A percentile compares a stretch with the other conserved stretches of the same genome.
These are phyloP conservation scores for Zaprionus capensis DNA, from an alignment of 1,140 invertebrate species.

Conservation along the genomic window DNA sequence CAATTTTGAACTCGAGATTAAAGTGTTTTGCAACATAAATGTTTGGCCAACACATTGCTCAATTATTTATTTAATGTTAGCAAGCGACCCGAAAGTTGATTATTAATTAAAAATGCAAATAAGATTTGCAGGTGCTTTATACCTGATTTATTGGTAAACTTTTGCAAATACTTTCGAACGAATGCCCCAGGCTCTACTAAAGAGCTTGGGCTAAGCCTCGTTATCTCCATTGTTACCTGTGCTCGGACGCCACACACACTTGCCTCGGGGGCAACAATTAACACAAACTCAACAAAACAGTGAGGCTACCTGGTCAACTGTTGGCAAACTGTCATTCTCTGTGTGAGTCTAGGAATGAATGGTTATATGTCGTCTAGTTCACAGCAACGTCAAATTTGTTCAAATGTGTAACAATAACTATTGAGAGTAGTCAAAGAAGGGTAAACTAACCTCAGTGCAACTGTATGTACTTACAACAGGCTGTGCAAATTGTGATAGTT, in stretches of 20 bases:
- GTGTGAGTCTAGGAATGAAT: too few relatives aligned
- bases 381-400: too few relatives aligned
- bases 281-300: slow-evolving; percentile 28
- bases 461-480: too few relatives aligned
- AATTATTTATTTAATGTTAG: slow-evolving; percentile 58
- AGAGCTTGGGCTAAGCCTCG: slow-evolving; percentile 18
- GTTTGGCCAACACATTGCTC: slow-evolving; percentile 33
- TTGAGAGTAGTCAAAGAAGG: too few relatives aligned
- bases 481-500: too few relatives aligned
- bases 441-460: too few relatives aligned
- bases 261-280: slow-evolving; percentile 39
- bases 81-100: slow-evolving; percentile 8
- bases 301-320: slow-evolving; percentile 10
- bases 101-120: slow-evolving; percentile 46
- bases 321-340: neutral
- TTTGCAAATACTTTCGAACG: slow-evolving; percentile 29
- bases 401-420: too few relatives aligned
- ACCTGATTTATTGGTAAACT: slow-evolving; percentile 56
- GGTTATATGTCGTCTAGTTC: too few relatives aligned
- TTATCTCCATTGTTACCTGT: slow-evolving; percentile 38
- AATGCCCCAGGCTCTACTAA: slow-evolving; percentile 56
- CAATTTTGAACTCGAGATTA: slow-evolving; percentile 25
- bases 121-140: slow-evolving; percentile 38
- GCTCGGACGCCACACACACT: slow-evolving; percentile 12
- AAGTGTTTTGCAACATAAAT: slow-evolving; percentile 49